A percentile compares a stretch with the other conserved stretches of the same genome.
These are phyloP conservation scores for Lamellibrachia luymesi DNA, from an alignment of 1,140 invertebrate genomes.

Conservation along the genomic window DNA sequence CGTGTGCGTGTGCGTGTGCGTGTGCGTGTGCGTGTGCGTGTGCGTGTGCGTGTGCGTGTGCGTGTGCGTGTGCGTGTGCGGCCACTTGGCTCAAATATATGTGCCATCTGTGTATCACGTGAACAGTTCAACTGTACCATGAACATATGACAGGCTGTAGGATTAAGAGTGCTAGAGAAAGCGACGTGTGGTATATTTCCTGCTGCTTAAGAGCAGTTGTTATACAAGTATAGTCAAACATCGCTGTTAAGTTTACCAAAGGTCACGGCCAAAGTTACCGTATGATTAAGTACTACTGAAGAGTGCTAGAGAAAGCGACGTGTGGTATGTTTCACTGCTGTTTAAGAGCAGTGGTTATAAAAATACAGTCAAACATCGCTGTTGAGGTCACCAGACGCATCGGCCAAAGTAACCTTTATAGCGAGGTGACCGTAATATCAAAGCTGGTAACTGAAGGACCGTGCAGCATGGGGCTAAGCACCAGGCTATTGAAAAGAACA, in stretches of 20 bases:
- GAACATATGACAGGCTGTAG: no score
- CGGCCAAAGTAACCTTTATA: not conserved
- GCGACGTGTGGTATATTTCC: not conserved
- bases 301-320: not conserved
- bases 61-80: constrained; percentile 6
- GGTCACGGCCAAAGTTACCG: not conserved
- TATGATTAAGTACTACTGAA: not conserved
- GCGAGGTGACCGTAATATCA: not conserved
- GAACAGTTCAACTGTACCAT: not conserved
- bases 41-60: constrained; percentile 11
- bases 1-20: constrained; percentile 10
- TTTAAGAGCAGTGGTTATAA: not conserved
- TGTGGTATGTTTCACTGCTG: no score
- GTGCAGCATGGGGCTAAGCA: not conserved
- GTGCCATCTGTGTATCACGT: not conserved
- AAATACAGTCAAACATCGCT: not conserved
- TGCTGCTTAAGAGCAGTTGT: not conserved
- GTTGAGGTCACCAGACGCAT: not conserved
- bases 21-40: constrained; percentile 13
- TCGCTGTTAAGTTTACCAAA: not conserved
- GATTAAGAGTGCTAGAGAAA: not conserved
- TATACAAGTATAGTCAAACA: not conserved
- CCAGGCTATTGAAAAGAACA: no score
- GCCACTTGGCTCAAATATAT: not conserved
- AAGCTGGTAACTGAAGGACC: not conserved